phyloP scores from a whole-genome alignment of 2,797 vertebrate species.

The Lycodopsis pacificus region DNA sequence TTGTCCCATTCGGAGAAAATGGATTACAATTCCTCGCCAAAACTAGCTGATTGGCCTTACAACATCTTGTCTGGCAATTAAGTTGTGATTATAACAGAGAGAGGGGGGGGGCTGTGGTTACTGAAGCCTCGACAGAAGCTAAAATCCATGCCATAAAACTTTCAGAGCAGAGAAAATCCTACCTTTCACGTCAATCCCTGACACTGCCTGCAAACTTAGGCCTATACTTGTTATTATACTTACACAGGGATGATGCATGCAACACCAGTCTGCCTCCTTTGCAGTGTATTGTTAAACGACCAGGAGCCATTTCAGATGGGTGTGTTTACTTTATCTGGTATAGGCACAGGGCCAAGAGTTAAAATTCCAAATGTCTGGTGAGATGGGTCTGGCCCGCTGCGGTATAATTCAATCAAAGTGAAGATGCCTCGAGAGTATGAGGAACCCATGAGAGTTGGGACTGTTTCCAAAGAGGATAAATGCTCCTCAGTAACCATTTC shows the following conservation, averaged over 20 bases:
- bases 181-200: constrained; percentile 24
- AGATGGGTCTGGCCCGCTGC: constrained; percentile 23
- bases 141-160: constrained; percentile 53
- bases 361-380: constrained; percentile 36
- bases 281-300: constrained; percentile 15
- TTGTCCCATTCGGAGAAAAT: constrained; percentile 59
- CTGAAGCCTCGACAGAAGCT: constrained; percentile 40
- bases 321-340: constrained; percentile 17
- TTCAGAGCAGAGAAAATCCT: constrained; percentile 60
- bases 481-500: background rate
- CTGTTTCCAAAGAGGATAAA: constrained; percentile 29
- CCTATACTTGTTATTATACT: constrained; percentile 26
- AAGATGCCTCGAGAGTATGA: constrained; percentile 36
- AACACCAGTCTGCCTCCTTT: constrained; percentile 9
- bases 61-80: constrained; percentile 53
- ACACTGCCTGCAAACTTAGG: constrained; percentile 21
- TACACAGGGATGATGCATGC: constrained; percentile 14
- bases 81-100: constrained; percentile 59
- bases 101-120: constrained; percentile 34
- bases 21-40: constrained; percentile 32
- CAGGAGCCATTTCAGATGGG: constrained; percentile 6
- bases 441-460: background rate
- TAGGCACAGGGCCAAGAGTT: constrained; percentile 32
- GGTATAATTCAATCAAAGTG: constrained; percentile 31
- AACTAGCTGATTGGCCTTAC: constrained; percentile 46